A percentile compares a stretch with the other conserved stretches of the same genome.
phyloP scores from a whole-genome alignment of 2,113 vertebrate species.

The Sorex araneus region DNA sequence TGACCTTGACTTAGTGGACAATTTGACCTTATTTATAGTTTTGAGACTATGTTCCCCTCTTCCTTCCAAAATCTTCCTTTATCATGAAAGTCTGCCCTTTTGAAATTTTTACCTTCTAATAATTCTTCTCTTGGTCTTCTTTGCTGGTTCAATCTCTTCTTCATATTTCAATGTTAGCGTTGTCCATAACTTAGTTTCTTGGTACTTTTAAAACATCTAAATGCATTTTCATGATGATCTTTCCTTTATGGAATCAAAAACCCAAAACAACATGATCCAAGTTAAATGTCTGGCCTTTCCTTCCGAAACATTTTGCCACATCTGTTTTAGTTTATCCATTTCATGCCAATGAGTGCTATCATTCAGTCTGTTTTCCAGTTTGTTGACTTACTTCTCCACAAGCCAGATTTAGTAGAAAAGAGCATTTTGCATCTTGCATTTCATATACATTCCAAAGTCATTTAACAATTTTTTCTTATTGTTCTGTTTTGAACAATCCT shows the following conservation, averaged over 20 bases:
- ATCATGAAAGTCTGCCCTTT: neutral
- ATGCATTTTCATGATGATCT: too few species aligned
- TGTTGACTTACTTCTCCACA: neutral
- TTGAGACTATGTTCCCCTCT: neutral
- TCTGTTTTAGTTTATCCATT: too few species aligned
- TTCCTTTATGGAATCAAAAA: neutral
- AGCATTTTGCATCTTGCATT: neutral
- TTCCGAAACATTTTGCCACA: neutral
- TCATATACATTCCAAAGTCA: too few species aligned
- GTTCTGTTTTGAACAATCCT: too few species aligned
- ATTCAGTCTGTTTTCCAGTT: neutral
- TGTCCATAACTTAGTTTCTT: neutral
- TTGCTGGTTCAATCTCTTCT: neutral
- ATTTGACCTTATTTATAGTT: neutral
- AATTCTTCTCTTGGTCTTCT: neutral
- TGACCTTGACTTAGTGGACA: neutral
- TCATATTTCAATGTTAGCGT: neutral
- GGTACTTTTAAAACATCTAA: too few species aligned
- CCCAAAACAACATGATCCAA: neutral
- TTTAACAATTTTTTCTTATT: too few species aligned
- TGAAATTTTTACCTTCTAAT: neutral
- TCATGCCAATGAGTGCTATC: neutral
- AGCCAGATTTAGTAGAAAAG: neutral
- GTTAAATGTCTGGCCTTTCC: neutral
- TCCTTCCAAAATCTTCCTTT: neutral